These are phyloP conservation scores for Pogona vitticeps DNA, from an alignment of 2,113 vertebrate species.

Conservation along the genomic window DNA sequence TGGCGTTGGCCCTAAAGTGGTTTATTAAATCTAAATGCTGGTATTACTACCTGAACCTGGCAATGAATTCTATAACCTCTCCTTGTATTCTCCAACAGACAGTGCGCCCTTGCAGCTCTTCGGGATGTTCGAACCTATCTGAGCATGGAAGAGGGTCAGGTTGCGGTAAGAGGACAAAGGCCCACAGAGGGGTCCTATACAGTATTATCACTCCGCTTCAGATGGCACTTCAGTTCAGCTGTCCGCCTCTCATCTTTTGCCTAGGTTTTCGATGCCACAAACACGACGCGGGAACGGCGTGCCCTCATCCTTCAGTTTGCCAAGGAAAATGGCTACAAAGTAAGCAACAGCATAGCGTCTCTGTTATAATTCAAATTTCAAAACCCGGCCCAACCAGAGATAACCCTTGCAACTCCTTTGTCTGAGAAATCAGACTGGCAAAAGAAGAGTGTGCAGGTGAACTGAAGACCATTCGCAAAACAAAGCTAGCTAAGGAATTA, in stretches of 20 bases:
- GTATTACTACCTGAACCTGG: neutral
- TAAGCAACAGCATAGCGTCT: conserved; percentile 29
- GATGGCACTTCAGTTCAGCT: neutral
- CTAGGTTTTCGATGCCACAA: conserved; percentile 91
- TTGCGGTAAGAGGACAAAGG: conserved; percentile 79
- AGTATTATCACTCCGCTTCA: neutral
- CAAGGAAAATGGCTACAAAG: conserved; percentile 88
- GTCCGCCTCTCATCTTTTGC: conserved; percentile 1
- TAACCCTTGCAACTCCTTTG: too few species aligned
- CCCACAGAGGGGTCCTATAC: neutral
- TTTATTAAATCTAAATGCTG: neutral
- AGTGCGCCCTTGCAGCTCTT: conserved; percentile 85
- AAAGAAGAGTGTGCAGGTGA: neutral
- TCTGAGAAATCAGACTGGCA: neutral
- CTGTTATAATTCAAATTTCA: neutral
- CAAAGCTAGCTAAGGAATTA: too few species aligned
- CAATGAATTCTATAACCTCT: conserved; percentile 24
- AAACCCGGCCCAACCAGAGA: neutral
- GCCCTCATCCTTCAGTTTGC: conserved; percentile 84
- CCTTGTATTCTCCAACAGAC: conserved; percentile 69
- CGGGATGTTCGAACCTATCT: conserved; percentile 85
- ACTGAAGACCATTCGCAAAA: too few species aligned
- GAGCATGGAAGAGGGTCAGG: conserved; percentile 80
- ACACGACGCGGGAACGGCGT: conserved; percentile 84
- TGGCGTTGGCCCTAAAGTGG: too few species aligned